Conservation (phyloP, 2,113 vertebrate genomes). For the Trematomus loennbergii region DNA sequence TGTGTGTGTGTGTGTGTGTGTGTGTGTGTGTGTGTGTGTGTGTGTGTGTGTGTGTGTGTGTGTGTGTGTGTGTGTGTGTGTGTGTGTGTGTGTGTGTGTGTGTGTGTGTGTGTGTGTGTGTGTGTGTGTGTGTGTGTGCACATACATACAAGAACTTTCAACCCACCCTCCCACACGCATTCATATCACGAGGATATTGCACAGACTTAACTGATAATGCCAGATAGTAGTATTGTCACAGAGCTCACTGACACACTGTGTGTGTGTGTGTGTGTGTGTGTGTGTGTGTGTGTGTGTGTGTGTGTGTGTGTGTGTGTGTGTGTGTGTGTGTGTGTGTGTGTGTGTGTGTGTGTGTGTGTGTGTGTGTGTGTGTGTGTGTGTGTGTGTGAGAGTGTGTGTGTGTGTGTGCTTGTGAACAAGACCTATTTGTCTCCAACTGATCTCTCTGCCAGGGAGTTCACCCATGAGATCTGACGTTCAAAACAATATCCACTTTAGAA, state of each 20-base stretch:
- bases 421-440: constrained; percentile 51
- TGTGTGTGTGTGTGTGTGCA: constrained; percentile 21
- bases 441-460: constrained; percentile 37
- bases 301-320: constrained; percentile 21
- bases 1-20: neutral
- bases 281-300: constrained; percentile 16
- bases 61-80: neutral
- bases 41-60: constrained; percentile 26
- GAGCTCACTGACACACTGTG: constrained; percentile 36
- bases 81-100: constrained; percentile 26
- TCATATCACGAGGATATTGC: constrained; percentile 40
- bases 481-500: constrained; percentile 56
- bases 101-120: neutral
- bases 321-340: constrained; percentile 19
- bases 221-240: constrained; percentile 53
- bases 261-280: too few relatives aligned
- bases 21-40: constrained; percentile 15
- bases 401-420: constrained; percentile 25
- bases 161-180: constrained; percentile 6
- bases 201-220: constrained; percentile 53
- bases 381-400: constrained; percentile 18
- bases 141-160: neutral
- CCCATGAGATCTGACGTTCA: constrained; percentile 64
- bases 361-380: constrained; percentile 1
- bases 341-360: constrained; percentile 6